Evolutionary conservation across 2,113 vertebrate species (phyloP).

Genomic region (Mus spicilegus): DNA sequence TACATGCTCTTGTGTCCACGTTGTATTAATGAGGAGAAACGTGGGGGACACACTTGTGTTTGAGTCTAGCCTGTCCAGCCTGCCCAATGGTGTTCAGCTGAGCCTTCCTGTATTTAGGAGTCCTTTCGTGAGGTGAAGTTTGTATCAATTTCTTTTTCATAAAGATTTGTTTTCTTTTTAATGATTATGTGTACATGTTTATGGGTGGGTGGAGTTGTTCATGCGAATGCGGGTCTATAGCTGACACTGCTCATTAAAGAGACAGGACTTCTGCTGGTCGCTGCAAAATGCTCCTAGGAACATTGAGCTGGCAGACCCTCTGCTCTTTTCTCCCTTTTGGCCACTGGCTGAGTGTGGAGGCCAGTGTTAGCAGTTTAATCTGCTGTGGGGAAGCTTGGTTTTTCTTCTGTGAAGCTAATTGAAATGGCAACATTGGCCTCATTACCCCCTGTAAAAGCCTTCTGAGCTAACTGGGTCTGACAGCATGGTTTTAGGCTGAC

Average conservation of each 20-base stretch:
- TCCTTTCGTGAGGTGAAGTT: constrained; percentile 1
- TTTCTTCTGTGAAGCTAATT: constrained; percentile 73
- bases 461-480: constrained; percentile 73
- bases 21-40: not conserved
- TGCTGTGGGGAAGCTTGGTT: constrained; percentile 51
- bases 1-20: not conserved
- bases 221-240: not conserved
- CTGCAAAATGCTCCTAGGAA: constrained; percentile 23
- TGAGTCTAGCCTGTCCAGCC: not conserved
- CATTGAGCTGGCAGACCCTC: constrained; percentile 55
- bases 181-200: not conserved
- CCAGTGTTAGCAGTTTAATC: constrained; percentile 60
- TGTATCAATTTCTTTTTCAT: not conserved
- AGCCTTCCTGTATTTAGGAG: constrained; percentile 15
- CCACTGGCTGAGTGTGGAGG: constrained; percentile 37
- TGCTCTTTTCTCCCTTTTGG: constrained; percentile 56
- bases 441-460: constrained; percentile 65
- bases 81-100: not conserved
- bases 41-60: not conserved
- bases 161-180: not conserved
- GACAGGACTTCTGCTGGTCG: constrained; percentile 17
- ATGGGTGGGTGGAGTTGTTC: not conserved
- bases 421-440: constrained; percentile 75
- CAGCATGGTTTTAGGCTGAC: constrained; percentile 59
- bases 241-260: not conserved